Percentiles rank a stretch among this genome's conserved stretches.
Evolutionary conservation across 2,113 vertebrate species (phyloP).

Genomic region (Perccottus glenii): DNA sequence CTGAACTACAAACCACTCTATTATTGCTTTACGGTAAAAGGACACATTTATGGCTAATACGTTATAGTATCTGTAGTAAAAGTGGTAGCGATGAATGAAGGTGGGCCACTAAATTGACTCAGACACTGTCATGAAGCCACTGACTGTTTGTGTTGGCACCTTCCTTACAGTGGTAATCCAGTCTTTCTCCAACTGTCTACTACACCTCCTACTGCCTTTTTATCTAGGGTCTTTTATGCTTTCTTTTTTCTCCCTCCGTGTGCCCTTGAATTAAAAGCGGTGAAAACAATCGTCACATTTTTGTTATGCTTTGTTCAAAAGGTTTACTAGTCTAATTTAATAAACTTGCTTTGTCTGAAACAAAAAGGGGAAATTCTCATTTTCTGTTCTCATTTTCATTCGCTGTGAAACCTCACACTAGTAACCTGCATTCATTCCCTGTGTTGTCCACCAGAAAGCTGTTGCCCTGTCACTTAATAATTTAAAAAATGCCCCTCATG

Average conservation of each 20-base stretch:
- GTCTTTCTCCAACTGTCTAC: slow-evolving; percentile 68
- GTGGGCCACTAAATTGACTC: slow-evolving; percentile 53
- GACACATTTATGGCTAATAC: not conserved
- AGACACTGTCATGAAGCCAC: slow-evolving; percentile 55
- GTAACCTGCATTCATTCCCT: slow-evolving; percentile 57
- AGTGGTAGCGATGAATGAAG: slow-evolving; percentile 30
- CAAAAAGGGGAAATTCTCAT: not conserved
- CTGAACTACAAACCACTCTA: not conserved
- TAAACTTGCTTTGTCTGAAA: not conserved
- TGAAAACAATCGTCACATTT: not conserved
- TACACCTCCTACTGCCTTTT: slow-evolving; percentile 45
- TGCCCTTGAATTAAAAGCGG: not conserved
- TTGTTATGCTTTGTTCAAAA: not conserved
- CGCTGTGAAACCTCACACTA: slow-evolving; percentile 64
- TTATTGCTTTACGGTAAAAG: not conserved
- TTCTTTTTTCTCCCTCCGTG: not conserved
- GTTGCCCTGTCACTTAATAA: slow-evolving; percentile 68
- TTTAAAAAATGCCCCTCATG: slow-evolving; percentile 71
- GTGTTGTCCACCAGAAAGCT: slow-evolving; percentile 44
- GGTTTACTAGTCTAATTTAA: not conserved
- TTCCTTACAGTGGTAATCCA: slow-evolving; percentile 73
- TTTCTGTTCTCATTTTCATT: slow-evolving; percentile 14
- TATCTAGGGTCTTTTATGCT: slow-evolving; percentile 4
- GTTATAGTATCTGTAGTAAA: not conserved
- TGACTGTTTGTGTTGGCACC: slow-evolving; percentile 75